Evolutionary conservation across 2,888 invertebrate species (phyloP).

Genomic region (Aelia acuminata): DNA sequence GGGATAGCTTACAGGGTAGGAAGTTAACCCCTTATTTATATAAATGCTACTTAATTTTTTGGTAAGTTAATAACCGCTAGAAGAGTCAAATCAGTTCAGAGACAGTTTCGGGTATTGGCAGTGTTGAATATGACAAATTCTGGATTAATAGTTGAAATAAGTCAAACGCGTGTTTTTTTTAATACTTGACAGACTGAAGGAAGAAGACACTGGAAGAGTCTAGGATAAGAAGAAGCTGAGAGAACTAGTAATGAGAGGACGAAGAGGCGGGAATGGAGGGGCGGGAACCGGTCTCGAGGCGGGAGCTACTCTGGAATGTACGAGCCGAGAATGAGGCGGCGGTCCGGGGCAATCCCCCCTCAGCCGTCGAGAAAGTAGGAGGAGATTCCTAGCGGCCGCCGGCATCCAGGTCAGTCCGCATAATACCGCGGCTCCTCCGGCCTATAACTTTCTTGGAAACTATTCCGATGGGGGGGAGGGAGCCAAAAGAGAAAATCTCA

Average conservation of each 20-base stretch:
- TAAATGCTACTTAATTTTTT: no score
- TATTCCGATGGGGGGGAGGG: neutral
- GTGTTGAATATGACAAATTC: no score
- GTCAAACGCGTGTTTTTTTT: no score
- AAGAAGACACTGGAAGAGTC: neutral
- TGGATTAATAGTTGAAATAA: no score
- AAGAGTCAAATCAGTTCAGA: no score
- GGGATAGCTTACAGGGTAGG: no score
- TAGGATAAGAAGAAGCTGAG: slow-evolving; percentile 25
- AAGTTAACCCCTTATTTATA: no score
- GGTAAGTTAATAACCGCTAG: no score
- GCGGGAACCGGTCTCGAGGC: slow-evolving; percentile 15
- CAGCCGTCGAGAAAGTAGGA: slow-evolving; percentile 39
- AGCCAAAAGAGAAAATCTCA: slow-evolving; percentile 33
- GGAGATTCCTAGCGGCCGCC: slow-evolving; percentile 1
- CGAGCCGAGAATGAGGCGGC: slow-evolving; percentile 39
- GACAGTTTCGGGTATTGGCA: no score
- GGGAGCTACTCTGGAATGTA: slow-evolving; percentile 42
- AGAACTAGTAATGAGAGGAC: slow-evolving; percentile 15
- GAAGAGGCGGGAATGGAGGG: slow-evolving; percentile 41
- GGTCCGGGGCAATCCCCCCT: slow-evolving; percentile 4
- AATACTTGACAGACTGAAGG: no score
- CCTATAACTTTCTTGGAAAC: slow-evolving; percentile 40
- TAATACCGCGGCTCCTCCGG: slow-evolving; percentile 11
- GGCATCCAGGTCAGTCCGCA: slow-evolving; percentile 42